These are phyloP conservation scores for Volucella inflata DNA, from an alignment of 2,888 invertebrate species.

Conservation along the genomic window DNA sequence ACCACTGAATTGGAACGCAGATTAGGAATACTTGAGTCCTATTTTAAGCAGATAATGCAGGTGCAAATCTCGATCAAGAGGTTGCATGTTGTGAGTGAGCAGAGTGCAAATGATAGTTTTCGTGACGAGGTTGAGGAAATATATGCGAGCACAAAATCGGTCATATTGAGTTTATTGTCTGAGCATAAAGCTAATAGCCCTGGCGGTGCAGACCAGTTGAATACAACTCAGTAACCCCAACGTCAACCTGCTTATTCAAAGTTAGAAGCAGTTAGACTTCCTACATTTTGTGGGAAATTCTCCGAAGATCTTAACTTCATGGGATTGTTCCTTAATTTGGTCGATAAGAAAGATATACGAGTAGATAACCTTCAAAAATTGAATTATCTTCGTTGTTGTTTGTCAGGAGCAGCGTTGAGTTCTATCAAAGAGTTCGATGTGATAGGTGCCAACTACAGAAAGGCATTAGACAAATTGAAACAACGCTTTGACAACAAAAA, in stretches of 20 bases:
- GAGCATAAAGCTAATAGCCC: no score
- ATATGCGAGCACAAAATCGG: not conserved
- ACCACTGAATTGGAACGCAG: no score
- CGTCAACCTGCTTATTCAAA: not conserved
- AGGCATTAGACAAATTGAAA: constrained; percentile 1
- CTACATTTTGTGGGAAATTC: constrained; percentile 6
- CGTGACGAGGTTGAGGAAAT: not conserved
- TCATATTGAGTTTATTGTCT: not conserved
- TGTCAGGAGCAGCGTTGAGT: not conserved
- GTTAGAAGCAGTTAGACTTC: not conserved
- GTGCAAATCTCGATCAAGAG: not conserved
- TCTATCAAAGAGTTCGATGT: not conserved
- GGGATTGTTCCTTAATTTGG: no score
- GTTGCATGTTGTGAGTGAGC: not conserved
- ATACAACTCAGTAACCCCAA: constrained; percentile 2
- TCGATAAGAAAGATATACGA: constrained; percentile 3
- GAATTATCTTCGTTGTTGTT: not conserved
- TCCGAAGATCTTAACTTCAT: constrained; percentile 6
- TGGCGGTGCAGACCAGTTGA: not conserved
- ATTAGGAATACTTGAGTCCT: no score
- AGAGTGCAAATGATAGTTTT: not conserved
- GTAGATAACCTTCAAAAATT: constrained; percentile 6
- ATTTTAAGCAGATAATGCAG: no score
- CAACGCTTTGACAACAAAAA: not conserved
- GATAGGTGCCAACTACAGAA: not conserved